Conservation (phyloP, 2,113 vertebrate species). For the Brachypodius melanocephalos region DNA sequence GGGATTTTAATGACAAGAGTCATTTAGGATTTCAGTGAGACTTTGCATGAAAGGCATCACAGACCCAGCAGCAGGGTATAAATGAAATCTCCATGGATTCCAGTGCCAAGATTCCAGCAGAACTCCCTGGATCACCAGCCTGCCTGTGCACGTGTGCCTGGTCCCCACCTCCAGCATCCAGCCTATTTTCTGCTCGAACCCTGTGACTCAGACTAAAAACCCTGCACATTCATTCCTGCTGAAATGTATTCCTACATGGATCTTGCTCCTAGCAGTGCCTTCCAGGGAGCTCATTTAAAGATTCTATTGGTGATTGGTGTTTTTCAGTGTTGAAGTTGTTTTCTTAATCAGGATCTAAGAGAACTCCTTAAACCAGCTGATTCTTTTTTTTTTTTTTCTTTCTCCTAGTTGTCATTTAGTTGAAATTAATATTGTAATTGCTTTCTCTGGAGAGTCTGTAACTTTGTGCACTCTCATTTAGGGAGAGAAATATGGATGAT, state of each 20-base stretch:
- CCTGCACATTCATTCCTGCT: background rate
- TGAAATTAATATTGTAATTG: slow-evolving; percentile 46
- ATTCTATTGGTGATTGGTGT: background rate
- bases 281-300: background rate
- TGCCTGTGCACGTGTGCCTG: rapidly evolving
- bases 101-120: background rate
- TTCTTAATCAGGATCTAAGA: background rate
- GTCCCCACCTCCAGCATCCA: background rate
- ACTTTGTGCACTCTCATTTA: slow-evolving; percentile 1
- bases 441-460: slow-evolving; percentile 6
- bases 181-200: background rate
- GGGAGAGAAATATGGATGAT: background rate
- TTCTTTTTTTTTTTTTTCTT: background rate
- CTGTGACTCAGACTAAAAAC: background rate
- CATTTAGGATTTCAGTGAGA: background rate
- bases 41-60: background rate
- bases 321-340: background rate
- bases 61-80: no score
- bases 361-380: background rate
- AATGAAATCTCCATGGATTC: background rate
- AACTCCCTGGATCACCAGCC: background rate
- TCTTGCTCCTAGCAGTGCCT: background rate
- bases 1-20: background rate
- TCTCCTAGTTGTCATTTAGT: background rate
- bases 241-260: background rate